Conservation (phyloP, 37 sponge, comb jelly and placozoan genomes). For the Cladorhizidae sp. region DNA sequence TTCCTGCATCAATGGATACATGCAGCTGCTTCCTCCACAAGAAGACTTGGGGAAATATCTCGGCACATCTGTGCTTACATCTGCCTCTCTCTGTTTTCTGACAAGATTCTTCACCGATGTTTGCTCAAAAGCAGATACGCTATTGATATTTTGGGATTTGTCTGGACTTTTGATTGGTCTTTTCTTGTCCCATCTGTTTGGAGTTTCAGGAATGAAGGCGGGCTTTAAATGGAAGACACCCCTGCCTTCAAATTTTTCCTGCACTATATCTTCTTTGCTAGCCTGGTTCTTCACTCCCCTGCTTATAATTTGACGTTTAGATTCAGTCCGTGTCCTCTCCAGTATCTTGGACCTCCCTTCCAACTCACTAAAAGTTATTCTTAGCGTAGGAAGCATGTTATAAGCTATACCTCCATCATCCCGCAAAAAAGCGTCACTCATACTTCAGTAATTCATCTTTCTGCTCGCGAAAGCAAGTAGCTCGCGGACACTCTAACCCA, state of each 20-base stretch:
- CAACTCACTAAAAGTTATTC: constrained; percentile 10
- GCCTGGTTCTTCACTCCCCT: not conserved
- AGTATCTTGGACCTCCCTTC: not conserved
- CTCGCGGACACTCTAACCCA: too few species aligned
- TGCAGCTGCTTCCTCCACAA: too few species aligned
- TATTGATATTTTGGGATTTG: not conserved
- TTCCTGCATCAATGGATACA: too few species aligned
- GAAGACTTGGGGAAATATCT: not conserved
- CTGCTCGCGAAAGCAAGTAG: too few species aligned
- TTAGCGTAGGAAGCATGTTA: constrained; percentile 1
- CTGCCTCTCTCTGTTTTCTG: not conserved
- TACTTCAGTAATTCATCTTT: too few species aligned
- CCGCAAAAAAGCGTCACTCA: too few species aligned
- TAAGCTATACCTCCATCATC: not conserved
- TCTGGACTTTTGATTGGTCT: not conserved
- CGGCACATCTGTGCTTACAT: not conserved
- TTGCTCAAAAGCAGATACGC: not conserved
- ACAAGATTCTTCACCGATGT: not conserved
- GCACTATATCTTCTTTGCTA: not conserved
- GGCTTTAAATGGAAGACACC: constrained; percentile 47
- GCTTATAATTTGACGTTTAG: not conserved
- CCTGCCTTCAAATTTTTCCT: not conserved
- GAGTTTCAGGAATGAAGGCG: constrained; percentile 7
- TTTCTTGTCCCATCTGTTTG: not conserved
- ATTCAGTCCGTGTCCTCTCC: not conserved